phyloP scores from a whole-genome alignment of 2,888 invertebrate species.

The Melolontha melolontha region DNA sequence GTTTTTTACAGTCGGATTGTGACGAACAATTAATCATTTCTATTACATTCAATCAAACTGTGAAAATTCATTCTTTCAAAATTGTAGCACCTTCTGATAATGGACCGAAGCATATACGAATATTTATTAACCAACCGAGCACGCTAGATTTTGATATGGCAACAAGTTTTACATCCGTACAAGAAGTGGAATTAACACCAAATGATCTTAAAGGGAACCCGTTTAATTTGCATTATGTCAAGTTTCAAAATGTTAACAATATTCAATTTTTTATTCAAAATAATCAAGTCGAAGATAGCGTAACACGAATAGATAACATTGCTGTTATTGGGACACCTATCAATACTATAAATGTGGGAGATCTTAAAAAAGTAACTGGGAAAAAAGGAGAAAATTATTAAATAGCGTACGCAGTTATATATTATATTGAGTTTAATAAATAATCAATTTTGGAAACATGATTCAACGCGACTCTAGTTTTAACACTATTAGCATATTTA shows the following conservation, averaged over 20 bases:
- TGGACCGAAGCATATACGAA: conserved; percentile 93
- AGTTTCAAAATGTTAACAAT: conserved; percentile 98
- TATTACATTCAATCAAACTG: conserved; percentile 87
- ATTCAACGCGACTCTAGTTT: too few relatives aligned
- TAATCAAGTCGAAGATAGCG: conserved; percentile 86
- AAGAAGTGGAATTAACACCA: conserved; percentile 82
- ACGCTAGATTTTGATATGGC: conserved; percentile 98
- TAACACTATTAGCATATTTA: too few relatives aligned
- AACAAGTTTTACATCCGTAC: conserved; percentile 84
- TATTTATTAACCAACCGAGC: conserved; percentile 97
- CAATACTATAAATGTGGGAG: conserved; percentile 94
- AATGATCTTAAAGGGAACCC: conserved; percentile 88
- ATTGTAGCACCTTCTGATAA: conserved; percentile 88
- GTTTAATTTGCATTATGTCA: conserved; percentile 91
- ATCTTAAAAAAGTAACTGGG: conserved; percentile 93
- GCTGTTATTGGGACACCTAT: conserved; percentile 92
- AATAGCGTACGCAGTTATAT: conserved; percentile 44
- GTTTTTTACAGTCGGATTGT: conserved; percentile 87
- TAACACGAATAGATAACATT: conserved; percentile 90
- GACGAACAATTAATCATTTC: conserved; percentile 94
- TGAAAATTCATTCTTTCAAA: conserved; percentile 95
- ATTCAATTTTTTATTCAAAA: conserved; percentile 93
- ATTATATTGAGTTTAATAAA: too few relatives aligned
- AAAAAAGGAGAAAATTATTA: conserved; percentile 95
- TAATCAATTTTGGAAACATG: too few relatives aligned